Evolutionary conservation across 2,113 vertebrate genomes (phyloP).

Genomic region (Melanerpes aurifrons): DNA sequence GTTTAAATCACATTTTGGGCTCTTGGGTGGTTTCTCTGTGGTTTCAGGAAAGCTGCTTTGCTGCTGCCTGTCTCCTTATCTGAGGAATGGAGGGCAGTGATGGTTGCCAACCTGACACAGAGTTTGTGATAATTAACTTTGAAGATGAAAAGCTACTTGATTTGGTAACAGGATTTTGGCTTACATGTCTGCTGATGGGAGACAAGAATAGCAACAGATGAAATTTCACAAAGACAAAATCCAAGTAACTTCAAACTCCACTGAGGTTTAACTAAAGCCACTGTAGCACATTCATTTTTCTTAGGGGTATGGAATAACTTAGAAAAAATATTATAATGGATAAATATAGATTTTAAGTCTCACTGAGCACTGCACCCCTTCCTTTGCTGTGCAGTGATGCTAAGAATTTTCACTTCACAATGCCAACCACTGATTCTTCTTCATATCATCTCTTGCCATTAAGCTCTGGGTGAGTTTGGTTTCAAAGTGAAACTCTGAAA

Average conservation of each 20-base stretch:
- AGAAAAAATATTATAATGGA: conserved; percentile 21
- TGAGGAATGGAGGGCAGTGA: neutral
- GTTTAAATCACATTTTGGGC: neutral
- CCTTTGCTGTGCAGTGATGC: neutral
- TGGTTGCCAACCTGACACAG: neutral
- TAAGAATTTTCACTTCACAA: conserved; percentile 23
- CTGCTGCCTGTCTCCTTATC: neutral
- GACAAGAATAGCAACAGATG: neutral
- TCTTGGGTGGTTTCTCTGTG: neutral
- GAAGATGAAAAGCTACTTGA: conserved; percentile 29
- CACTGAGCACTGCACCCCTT: neutral
- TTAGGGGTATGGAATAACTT: conserved; percentile 8
- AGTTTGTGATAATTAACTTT: conserved; percentile 15
- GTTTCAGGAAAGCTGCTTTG: conserved; percentile 24
- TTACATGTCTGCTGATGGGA: neutral
- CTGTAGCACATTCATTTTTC: conserved; percentile 9
- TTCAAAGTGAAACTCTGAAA: neutral
- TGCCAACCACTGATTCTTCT: neutral
- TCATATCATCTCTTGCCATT: neutral
- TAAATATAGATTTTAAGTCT: conserved; percentile 41
- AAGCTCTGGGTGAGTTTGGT: neutral
- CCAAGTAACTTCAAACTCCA: neutral
- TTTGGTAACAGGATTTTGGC: conserved; percentile 25
- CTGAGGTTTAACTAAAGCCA: conserved; percentile 18
- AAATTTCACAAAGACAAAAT: conserved; percentile 14